Percentiles rank a stretch among this genome's conserved stretches.
Conservation (phyloP, 2,797 vertebrate genomes). For the Enteromius mattozi region DNA sequence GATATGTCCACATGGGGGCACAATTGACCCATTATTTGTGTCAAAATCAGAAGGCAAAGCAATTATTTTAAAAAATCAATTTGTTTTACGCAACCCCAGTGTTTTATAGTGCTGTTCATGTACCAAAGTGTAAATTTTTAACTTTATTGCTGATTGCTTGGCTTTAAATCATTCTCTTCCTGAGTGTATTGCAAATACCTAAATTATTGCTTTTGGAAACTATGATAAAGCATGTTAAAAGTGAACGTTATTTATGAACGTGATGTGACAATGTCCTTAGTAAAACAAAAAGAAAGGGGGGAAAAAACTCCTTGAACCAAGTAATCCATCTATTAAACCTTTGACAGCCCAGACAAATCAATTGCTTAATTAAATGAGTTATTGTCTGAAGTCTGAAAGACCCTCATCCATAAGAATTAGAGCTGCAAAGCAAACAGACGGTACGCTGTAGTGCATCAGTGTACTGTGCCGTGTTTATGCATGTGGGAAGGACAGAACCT, state of each 20-base stretch:
- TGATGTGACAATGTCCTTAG: constrained; percentile 51
- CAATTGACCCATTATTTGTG: constrained; percentile 68
- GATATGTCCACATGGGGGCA: constrained; percentile 76
- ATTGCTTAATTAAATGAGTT: constrained; percentile 40
- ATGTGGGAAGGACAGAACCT: constrained; percentile 17
- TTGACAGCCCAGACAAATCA: constrained; percentile 25
- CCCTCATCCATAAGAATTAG: constrained; percentile 13
- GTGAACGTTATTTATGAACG: constrained; percentile 72
- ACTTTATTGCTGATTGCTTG: constrained; percentile 68
- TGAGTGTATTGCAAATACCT: constrained; percentile 68
- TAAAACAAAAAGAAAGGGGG: constrained; percentile 64
- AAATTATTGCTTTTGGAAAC: constrained; percentile 72
- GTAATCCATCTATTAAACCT: constrained; percentile 31
- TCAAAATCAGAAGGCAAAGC: constrained; percentile 62
- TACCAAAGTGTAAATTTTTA: constrained; percentile 70
- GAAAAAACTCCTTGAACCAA: constrained; percentile 68
- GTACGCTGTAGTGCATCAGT: constrained; percentile 5
- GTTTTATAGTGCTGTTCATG: constrained; percentile 62
- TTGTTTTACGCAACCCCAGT: constrained; percentile 70
- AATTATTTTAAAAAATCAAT: constrained; percentile 70
- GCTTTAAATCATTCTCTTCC: constrained; percentile 76
- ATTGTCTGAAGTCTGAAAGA: constrained; percentile 33
- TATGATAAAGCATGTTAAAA: constrained; percentile 68
- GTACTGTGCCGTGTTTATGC: constrained; percentile 10
- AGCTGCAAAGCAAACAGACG: constrained; percentile 9